These are phyloP conservation scores for Vanessa atalanta DNA, from an alignment of 1,140 invertebrate genomes.

Conservation along the genomic window DNA sequence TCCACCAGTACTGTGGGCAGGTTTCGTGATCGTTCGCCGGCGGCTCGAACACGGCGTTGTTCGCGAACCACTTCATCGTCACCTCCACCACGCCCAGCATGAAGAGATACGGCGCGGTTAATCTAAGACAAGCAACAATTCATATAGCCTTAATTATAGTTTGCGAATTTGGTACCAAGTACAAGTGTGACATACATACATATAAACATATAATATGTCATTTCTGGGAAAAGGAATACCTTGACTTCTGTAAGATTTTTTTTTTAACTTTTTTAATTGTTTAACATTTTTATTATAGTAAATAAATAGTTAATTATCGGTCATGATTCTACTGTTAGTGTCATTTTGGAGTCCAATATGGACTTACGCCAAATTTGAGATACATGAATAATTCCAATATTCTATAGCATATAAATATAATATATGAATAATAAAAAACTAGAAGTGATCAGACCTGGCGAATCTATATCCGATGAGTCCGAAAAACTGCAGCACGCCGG, in stretches of 20 bases:
- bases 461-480: conserved; percentile 91
- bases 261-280: too few relatives aligned
- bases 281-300: too few relatives aligned
- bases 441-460: conserved; percentile 79
- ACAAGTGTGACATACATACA: too few relatives aligned
- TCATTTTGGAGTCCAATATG: too few relatives aligned
- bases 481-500: conserved; percentile 87
- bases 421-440: neutral
- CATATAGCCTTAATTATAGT: neutral
- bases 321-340: too few relatives aligned
- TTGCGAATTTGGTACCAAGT: neutral
- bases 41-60: conserved; percentile 90
- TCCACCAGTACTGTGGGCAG: conserved; percentile 93
- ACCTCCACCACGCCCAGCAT: conserved; percentile 89
- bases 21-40: conserved; percentile 90
- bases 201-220: too few relatives aligned
- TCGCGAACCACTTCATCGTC: conserved; percentile 90
- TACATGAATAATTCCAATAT: too few relatives aligned
- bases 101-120: conserved; percentile 92
- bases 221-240: too few relatives aligned
- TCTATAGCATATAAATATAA: neutral
- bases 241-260: too few relatives aligned
- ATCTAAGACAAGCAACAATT: conserved; percentile 68
- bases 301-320: too few relatives aligned
- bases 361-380: too few relatives aligned